These are phyloP conservation scores for Myiopsitta monachus DNA, from an alignment of 2,113 vertebrate species.

Conservation along the genomic window DNA sequence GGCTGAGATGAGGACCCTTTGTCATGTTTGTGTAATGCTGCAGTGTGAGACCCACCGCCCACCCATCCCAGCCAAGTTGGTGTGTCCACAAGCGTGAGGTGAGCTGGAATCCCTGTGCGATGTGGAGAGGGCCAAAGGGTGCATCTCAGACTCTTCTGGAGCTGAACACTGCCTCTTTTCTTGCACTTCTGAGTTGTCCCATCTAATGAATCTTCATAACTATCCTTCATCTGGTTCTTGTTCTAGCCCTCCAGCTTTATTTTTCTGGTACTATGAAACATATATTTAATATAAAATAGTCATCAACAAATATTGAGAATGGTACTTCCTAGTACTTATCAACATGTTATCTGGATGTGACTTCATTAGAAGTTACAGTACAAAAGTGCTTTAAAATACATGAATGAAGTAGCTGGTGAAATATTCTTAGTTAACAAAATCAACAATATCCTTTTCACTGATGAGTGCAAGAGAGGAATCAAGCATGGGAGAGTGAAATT, in stretches of 20 bases:
- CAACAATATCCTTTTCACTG: not conserved
- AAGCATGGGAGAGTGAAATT: not conserved
- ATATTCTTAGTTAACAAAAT: not conserved
- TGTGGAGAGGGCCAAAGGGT: rapidly evolving
- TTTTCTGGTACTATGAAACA: not conserved
- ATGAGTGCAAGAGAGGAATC: not conserved
- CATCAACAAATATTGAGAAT: not conserved
- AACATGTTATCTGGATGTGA: not conserved
- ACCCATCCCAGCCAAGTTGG: rapidly evolving
- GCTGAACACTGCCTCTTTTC: not conserved
- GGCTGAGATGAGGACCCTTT: not conserved
- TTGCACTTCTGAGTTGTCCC: not conserved
- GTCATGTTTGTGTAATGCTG: rapidly evolving
- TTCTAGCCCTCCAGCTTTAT: not conserved
- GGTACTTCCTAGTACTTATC: not conserved
- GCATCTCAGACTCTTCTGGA: not conserved
- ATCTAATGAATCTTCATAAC: not conserved
- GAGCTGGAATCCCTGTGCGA: not conserved
- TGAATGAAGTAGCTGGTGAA: not conserved
- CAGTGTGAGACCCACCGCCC: not conserved
- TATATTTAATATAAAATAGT: not conserved
- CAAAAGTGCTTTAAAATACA: not conserved
- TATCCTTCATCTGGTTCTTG: not conserved
- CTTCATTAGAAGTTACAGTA: not conserved
- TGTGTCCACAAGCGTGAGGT: rapidly evolving